Conservation (phyloP, 2,113 vertebrate species). For the Puntigrus tetrazona region DNA sequence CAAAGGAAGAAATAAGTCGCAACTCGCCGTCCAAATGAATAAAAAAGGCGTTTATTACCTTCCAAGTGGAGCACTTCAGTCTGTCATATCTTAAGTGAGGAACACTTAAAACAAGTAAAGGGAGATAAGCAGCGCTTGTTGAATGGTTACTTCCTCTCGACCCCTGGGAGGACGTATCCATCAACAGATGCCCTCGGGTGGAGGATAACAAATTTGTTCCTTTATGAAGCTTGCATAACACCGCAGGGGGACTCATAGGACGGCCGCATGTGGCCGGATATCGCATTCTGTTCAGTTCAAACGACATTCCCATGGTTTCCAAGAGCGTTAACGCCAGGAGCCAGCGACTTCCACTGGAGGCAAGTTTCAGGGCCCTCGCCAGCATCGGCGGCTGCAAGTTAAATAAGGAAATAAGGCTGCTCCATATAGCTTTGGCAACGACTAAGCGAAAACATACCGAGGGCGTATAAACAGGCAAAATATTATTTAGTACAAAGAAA, state of each 20-base stretch:
- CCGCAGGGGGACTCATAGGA: conserved; percentile 63
- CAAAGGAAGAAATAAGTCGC: conserved; percentile 5
- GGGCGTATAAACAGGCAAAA: not conserved
- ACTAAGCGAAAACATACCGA: not conserved
- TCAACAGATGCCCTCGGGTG: conserved; percentile 75
- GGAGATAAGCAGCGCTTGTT: conserved; percentile 73
- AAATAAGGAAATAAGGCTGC: not conserved
- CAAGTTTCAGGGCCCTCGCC: not conserved
- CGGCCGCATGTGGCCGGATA: conserved; percentile 58
- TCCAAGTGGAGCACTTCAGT: conserved; percentile 72
- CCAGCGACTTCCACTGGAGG: not conserved
- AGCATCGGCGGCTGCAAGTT: not conserved
- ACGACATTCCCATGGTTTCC: conserved; percentile 60
- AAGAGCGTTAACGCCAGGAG: not conserved
- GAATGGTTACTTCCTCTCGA: conserved; percentile 62
- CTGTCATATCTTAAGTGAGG: conserved; percentile 70
- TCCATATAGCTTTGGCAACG: not conserved
- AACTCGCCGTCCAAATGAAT: conserved; percentile 27
- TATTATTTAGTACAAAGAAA: not conserved
- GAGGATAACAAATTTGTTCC: conserved; percentile 76
- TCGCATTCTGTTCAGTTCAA: conserved; percentile 57
- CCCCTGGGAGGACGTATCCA: conserved; percentile 74
- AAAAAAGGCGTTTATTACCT: conserved; percentile 39
- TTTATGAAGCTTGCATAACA: conserved; percentile 71
- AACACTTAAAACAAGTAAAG: conserved; percentile 75